Evolutionary conservation across 2,888 invertebrate genomes (phyloP).

Genomic region (Hirtodrosophila confusa): DNA sequence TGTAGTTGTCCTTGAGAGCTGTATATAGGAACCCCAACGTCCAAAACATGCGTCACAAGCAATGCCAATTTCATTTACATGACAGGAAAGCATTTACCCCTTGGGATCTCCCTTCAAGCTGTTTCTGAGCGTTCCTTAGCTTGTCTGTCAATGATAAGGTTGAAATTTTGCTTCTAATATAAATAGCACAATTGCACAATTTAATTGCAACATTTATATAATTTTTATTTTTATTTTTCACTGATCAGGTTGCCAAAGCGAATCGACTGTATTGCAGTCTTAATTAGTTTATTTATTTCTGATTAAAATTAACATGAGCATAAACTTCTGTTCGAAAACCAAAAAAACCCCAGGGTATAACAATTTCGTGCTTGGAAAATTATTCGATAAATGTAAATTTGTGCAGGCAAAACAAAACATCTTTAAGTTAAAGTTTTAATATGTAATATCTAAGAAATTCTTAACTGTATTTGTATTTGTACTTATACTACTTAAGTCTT

Average conservation of each 20-base stretch:
- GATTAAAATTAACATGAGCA: constrained; percentile 55
- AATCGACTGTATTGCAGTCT: constrained; percentile 28
- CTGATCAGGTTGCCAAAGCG: neutral
- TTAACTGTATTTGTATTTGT: too few relatives aligned
- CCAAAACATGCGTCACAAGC: constrained; percentile 35
- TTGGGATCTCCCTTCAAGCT: constrained; percentile 3
- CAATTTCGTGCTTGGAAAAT: constrained; percentile 23
- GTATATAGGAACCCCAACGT: constrained; percentile 46
- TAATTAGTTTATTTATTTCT: constrained; percentile 40
- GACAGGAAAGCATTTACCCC: constrained; percentile 28
- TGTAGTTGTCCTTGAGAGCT: constrained; percentile 60
- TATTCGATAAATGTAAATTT: constrained; percentile 4
- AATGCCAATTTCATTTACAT: constrained; percentile 65
- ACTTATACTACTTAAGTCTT: too few relatives aligned
- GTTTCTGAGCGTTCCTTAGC: constrained; percentile 12
- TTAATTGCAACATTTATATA: too few relatives aligned
- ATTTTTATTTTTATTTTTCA: neutral
- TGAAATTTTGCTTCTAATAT: constrained; percentile 4
- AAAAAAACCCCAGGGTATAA: constrained; percentile 35
- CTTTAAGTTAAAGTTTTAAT: too few relatives aligned
- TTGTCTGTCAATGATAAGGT: constrained; percentile 30
- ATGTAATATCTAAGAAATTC: too few relatives aligned
- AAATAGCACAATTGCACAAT: neutral
- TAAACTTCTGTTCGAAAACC: constrained; percentile 39
- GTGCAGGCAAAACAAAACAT: neutral